Base-by-base conservation (phyloP, 2,797 vertebrate species). In the Tragelaphus eurycerus region DNA sequence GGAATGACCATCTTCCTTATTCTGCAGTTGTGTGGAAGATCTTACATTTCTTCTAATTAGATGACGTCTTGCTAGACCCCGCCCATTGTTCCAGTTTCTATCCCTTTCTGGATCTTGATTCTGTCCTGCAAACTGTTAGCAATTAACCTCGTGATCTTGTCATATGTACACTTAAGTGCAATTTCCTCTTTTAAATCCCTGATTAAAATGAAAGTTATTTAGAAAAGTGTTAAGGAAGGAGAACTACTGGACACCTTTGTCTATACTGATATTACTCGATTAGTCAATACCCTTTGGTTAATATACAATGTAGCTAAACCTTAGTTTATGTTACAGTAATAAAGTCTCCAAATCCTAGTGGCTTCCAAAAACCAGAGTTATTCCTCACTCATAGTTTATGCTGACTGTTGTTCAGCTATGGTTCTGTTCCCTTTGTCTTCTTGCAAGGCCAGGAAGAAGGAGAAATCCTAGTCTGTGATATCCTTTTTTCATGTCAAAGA, bases 81-180 rank as follows among this genome's bases (percentile, higher is more conserved):
- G 62, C 25, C 59, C 50, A 29, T 60, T 76, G 71, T 92, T 89
- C 10, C 34, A 89, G 9, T 71, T 96, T 74, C 62, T 82, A 17
- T 89, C 5, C 90, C 25, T 71, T 88, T 97, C 86, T 55, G 13
- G 29, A 85, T 93, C 10, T 93, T 97, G 21, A 48, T 52, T 93
- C 85, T 92, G 15, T 74, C 21, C 25, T 50, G 15, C 23, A 64
- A 57, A 92, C 38, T 83, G 27, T 95, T 93, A 88, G 50, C 38
- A 92, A 21, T 93, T 93, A 95, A 92, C n/a, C 50, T 96, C 50
- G 83, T 60, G 27, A 90, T 86, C 13, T 89, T 88, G 38, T 90
- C 84, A 91, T 57, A 43, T 31, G 14, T 7, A 89, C 25, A 60
- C 7, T 8, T 92, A 43, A 74, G 16, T 4, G 25, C 3, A n/a